phyloP scores from a whole-genome alignment of 2,113 vertebrate genomes.

The Pseudois nayaur region DNA sequence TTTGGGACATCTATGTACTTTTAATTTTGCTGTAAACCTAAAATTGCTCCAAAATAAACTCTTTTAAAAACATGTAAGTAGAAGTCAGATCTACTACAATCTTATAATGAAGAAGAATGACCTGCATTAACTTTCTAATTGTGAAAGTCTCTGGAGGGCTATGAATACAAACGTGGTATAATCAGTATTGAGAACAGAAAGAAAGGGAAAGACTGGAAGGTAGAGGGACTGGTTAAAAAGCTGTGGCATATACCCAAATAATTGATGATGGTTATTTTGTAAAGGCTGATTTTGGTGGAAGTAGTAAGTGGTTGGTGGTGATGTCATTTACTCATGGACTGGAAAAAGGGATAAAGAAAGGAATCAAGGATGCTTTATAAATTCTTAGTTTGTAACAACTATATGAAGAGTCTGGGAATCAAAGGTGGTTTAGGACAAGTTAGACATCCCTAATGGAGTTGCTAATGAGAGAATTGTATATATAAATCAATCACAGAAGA shows the following conservation, averaged over 20 bases:
- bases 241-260: not conserved
- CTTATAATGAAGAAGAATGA: not conserved
- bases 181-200: not conserved
- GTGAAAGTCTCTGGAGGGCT: not conserved
- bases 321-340: not conserved
- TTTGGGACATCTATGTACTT: not conserved
- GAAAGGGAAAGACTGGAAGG: not conserved
- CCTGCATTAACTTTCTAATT: not conserved
- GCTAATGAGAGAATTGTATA: not conserved
- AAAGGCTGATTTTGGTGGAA: not conserved
- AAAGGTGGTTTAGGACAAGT: not conserved
- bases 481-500: not conserved
- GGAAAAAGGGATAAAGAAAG: not conserved
- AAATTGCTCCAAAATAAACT: not conserved
- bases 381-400: not conserved
- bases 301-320: not conserved
- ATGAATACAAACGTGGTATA: not conserved
- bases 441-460: not conserved
- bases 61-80: not conserved
- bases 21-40: not conserved
- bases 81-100: not conserved
- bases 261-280: not conserved
- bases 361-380: not conserved
- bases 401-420: not conserved
- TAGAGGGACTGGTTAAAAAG: not conserved